A percentile compares a stretch with the other conserved stretches of the same genome.
These are phyloP conservation scores for Actinernus sp. DNA, from an alignment of 92 coral and sea anemone genomes.

Conservation along the genomic window DNA sequence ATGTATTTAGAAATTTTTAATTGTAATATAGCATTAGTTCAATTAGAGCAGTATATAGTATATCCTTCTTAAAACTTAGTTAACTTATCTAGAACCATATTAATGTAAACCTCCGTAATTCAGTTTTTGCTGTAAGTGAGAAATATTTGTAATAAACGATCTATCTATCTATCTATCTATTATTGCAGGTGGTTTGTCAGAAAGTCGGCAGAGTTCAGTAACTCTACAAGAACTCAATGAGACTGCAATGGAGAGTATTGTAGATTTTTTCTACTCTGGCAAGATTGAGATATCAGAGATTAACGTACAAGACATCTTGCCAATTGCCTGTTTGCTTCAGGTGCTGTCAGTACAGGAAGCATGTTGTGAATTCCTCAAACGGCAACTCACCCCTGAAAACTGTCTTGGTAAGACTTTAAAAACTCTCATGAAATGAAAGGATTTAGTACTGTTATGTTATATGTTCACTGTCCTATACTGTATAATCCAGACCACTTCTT, in stretches of 20 bases:
- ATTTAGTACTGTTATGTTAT: background rate
- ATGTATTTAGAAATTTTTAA: too few species aligned
- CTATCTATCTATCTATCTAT: background rate
- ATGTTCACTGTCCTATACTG: too few species aligned
- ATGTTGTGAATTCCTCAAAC: slow-evolving; percentile 91
- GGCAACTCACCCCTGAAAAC: slow-evolving; percentile 95
- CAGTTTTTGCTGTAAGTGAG: too few species aligned
- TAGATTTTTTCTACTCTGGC: slow-evolving; percentile 93
- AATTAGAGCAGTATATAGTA: too few species aligned
- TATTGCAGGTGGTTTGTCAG: slow-evolving; percentile 93
- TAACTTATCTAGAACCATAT: too few species aligned
- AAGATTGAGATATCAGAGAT: slow-evolving; percentile 76
- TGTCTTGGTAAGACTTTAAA: slow-evolving; percentile 87
- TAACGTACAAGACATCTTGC: slow-evolving; percentile 93
- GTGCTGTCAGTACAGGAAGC: slow-evolving; percentile 93
- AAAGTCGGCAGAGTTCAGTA: slow-evolving; percentile 82
- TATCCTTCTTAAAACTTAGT: too few species aligned
- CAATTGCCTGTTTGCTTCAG: slow-evolving; percentile 90
- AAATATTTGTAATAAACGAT: too few species aligned
- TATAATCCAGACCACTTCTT: too few species aligned
- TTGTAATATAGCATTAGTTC: too few species aligned
- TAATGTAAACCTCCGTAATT: too few species aligned
- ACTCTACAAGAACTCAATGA: slow-evolving; percentile 89
- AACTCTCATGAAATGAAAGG: background rate
- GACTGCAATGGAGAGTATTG: slow-evolving; percentile 74